Conservation (phyloP, 1,140 invertebrate genomes). For the Meloidogyne chitwoodi region DNA sequence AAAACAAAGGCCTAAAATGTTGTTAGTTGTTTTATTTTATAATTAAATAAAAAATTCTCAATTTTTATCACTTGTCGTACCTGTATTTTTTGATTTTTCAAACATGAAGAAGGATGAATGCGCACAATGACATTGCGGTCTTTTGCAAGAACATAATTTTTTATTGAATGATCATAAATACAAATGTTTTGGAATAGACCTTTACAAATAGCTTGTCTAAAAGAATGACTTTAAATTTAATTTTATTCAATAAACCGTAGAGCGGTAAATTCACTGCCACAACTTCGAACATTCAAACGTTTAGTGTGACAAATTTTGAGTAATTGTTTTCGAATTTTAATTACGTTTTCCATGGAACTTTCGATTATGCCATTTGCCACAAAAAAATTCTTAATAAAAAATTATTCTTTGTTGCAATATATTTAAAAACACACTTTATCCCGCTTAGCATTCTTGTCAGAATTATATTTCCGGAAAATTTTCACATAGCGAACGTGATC, state of each 20-base stretch:
- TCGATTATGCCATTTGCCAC: conserved; percentile 80
- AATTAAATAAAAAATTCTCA: neutral
- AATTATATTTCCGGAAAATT: conserved; percentile 70
- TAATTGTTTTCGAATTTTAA: conserved; percentile 78
- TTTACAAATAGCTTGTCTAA: conserved; percentile 69
- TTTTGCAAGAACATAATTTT: conserved; percentile 70
- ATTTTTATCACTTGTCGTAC: neutral
- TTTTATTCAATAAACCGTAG: conserved; percentile 29
- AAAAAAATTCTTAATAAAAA: conserved; percentile 75
- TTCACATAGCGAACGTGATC: conserved; percentile 89
- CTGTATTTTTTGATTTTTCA: conserved; percentile 61
- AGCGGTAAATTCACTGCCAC: conserved; percentile 67
- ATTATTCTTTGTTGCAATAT: conserved; percentile 41
- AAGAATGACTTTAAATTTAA: conserved; percentile 51
- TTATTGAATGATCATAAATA: conserved; percentile 67
- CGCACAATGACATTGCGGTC: conserved; percentile 68
- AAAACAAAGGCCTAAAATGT: conserved; percentile 76
- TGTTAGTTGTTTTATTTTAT: neutral
- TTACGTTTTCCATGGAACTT: conserved; percentile 77
- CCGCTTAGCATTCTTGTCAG: conserved; percentile 60
- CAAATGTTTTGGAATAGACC: conserved; percentile 80
- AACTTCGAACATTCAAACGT: conserved; percentile 70
- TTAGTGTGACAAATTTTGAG: conserved; percentile 68
- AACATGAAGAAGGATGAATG: conserved; percentile 78
- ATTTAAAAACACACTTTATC: conserved; percentile 66